These are phyloP conservation scores for Ivindomyrus marchei DNA, from an alignment of 2,113 vertebrate species.

Conservation along the genomic window DNA sequence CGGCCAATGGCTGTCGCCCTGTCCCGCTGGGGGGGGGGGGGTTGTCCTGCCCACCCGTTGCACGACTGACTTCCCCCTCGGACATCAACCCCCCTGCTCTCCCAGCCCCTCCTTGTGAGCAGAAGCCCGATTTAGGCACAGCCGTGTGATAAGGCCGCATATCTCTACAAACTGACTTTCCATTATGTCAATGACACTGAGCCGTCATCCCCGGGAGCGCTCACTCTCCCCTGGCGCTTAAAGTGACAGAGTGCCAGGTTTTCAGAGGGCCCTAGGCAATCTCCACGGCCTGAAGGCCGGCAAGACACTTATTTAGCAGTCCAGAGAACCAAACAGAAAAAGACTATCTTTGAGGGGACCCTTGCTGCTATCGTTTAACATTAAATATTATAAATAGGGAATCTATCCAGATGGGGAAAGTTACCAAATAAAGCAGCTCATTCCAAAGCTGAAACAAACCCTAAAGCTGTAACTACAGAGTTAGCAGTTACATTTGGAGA, in stretches of 20 bases:
- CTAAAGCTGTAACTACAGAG: not conserved
- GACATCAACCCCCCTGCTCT: not conserved
- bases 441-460: not conserved
- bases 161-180: slow-evolving; percentile 51
- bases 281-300: not conserved
- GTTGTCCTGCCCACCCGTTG: slow-evolving; percentile 21
- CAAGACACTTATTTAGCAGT: not conserved
- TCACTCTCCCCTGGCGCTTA: not conserved
- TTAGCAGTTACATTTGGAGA: not conserved
- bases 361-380: not conserved
- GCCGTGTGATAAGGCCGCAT: slow-evolving; percentile 45
- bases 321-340: not conserved
- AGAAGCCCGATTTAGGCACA: slow-evolving; percentile 25
- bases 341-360: not conserved
- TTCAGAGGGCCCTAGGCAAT: not conserved
- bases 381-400: not conserved
- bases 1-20: slow-evolving; percentile 70
- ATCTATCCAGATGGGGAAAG: not conserved
- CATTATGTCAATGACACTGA: slow-evolving; percentile 54
- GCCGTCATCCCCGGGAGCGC: slow-evolving; percentile 20
- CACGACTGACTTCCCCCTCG: slow-evolving; percentile 19
- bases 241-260: not conserved
- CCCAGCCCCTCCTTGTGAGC: not conserved
- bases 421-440: not conserved
- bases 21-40: slow-evolving; percentile 41